Evolutionary conservation across 2,113 vertebrate genomes (phyloP).

Genomic region (Zosterops pallidus): DNA sequence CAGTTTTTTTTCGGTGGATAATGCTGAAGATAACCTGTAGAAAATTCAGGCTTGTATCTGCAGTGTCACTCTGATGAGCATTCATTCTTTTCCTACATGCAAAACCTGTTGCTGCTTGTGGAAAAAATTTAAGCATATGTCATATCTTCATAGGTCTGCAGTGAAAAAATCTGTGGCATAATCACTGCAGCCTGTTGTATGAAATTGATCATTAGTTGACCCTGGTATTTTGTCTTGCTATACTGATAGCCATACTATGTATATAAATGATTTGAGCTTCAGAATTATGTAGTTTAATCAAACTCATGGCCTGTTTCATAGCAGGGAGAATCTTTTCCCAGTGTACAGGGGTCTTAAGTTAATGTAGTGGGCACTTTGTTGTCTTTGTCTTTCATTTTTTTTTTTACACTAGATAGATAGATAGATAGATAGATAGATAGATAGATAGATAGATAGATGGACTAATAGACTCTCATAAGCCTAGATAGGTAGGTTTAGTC

Average conservation of each 20-base stretch:
- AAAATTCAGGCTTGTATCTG: not conserved
- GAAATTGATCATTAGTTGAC: not conserved
- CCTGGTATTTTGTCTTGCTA: not conserved
- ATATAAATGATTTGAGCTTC: not conserved
- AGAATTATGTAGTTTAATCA: not conserved
- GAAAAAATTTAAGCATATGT: not conserved
- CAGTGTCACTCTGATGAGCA: no score
- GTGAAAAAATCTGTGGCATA: not conserved
- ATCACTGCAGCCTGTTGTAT: not conserved
- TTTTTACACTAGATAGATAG: not conserved
- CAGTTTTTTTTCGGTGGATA: not conserved
- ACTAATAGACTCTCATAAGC: not conserved
- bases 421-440: not conserved
- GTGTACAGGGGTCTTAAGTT: not conserved
- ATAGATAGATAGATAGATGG: not conserved
- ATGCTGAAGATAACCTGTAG: not conserved
- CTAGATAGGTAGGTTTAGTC: not conserved
- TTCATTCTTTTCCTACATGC: not conserved
- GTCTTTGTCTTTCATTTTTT: not conserved
- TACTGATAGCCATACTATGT: not conserved
- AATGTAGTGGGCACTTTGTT: not conserved
- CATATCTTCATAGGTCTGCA: not conserved
- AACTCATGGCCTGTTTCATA: not conserved
- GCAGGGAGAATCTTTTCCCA: not conserved
- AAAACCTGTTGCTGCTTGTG: not conserved